Percentiles rank a stretch among this genome's conserved stretches.
Conservation (phyloP, 2,888 invertebrate species). For the Rugalucina vietnamica region DNA sequence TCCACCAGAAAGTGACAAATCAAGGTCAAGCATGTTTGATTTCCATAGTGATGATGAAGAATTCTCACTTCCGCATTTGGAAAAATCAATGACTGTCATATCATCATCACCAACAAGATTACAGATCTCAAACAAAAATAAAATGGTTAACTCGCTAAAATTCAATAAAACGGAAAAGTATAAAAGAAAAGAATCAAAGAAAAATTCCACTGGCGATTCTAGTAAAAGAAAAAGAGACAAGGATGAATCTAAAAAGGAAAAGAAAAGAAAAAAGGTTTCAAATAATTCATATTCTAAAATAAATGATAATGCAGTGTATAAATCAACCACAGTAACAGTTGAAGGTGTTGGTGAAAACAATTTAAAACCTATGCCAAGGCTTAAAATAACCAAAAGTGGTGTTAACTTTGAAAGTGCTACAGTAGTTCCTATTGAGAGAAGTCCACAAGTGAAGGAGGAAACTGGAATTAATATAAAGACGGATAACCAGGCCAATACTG, state of each 20-base stretch:
- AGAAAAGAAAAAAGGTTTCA: slow-evolving; percentile 70
- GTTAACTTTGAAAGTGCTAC: slow-evolving; percentile 31
- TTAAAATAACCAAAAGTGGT: slow-evolving; percentile 76
- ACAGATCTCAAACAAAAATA: slow-evolving; percentile 74
- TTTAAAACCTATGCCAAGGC: slow-evolving; percentile 72
- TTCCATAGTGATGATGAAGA: slow-evolving; percentile 80
- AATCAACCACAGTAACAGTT: slow-evolving; percentile 73
- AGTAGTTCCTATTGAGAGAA: background rate
- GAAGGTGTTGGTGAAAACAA: slow-evolving; percentile 59
- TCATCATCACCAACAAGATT: slow-evolving; percentile 72
- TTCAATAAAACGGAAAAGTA: slow-evolving; percentile 75
- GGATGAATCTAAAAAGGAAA: slow-evolving; percentile 74
- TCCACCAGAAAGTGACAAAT: slow-evolving; percentile 61
- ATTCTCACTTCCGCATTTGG: slow-evolving; percentile 62
- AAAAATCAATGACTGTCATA: slow-evolving; percentile 65
- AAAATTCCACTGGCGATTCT: slow-evolving; percentile 64
- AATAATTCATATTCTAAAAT: slow-evolving; percentile 64
- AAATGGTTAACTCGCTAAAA: slow-evolving; percentile 66
- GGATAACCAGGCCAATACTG: background rate
- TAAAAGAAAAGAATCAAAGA: slow-evolving; percentile 75
- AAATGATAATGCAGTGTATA: slow-evolving; percentile 73
- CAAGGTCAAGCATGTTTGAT: slow-evolving; percentile 72
- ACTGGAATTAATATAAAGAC: background rate
- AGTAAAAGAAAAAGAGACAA: slow-evolving; percentile 75
- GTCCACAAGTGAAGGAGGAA: background rate